Evolutionary conservation across 1,140 invertebrate genomes (phyloP), one percentile per base, ranked within the genome.

Genomic region (Drosophila trapezifrons): DNA sequence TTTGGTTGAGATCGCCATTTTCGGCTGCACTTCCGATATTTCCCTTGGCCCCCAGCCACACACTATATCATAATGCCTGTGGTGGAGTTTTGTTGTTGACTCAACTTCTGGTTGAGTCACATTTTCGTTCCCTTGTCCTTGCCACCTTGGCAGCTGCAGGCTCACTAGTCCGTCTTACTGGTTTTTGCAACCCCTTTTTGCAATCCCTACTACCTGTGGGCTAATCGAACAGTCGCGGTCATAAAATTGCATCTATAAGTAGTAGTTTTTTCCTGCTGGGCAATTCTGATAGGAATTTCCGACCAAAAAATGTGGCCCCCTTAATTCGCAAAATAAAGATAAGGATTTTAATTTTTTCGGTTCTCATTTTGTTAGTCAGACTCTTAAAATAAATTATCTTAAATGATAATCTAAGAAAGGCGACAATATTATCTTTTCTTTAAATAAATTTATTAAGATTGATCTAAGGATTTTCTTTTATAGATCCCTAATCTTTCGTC

Each of bases 181-280:
- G 80, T 87, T 87, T 87, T 87, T 87, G 79, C 83, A 87, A 87
- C 83, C 83, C 83, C 84, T 80, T 79, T 86, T 76, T 70, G 69
- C 74, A 66, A 40, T 46, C 55, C 55, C 38, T 38, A 18, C 67
- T 87, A 78, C 83, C 72, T 87, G 83, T 76, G 66, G 57, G 35
- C 45, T 75, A 63, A 75, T 80, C 67, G 73, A 69, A 87, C 83
- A 87, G 71, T 71, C 66, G 49, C 37, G 76, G 47, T 59, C 72
- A 45, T 51, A 80, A 74, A 74, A 89, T 64, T 67, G 13, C 2
- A 20, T 18, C 6, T 52, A 15, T 22, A 1, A n/a, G 51, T 6
- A 22, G 8, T 37, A 20, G 35, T 37, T 54, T 10, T 2, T n/a
- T 2, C 9, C 29, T 32, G 3, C 3, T 52, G 12, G 38, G 29